Conservation (phyloP, 2,113 vertebrate genomes). For the Miniopterus natalensis region DNA sequence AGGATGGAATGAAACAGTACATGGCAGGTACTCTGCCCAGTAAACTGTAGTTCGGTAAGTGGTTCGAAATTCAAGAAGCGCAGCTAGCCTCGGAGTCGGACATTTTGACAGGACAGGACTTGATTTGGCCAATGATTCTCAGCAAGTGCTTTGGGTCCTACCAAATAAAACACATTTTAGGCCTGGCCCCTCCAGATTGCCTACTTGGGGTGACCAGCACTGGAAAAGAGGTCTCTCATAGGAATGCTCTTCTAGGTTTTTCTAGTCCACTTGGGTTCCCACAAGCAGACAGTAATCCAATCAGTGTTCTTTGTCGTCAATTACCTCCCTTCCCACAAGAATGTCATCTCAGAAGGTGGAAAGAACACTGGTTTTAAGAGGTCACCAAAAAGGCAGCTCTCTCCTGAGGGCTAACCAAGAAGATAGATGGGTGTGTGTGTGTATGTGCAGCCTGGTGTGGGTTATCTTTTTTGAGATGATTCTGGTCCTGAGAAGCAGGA, state of each 20-base stretch:
- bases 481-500: constrained; percentile 15
- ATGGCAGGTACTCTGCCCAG: neutral
- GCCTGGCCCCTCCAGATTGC: neutral
- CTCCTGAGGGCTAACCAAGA: neutral
- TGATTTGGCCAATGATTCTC: neutral
- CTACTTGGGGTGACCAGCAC: neutral
- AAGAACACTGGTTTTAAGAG: constrained; percentile 39
- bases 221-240: neutral
- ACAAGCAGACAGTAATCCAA: neutral
- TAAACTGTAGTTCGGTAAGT: neutral
- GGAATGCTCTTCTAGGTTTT: neutral
- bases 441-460: neutral
- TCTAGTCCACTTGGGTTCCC: neutral
- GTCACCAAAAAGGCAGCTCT: constrained; percentile 40
- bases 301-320: neutral
- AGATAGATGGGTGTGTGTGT: neutral
- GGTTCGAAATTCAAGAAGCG: neutral
- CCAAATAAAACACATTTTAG: neutral
- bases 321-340: neutral
- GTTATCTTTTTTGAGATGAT: neutral
- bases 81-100: neutral
- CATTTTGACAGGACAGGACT: neutral
- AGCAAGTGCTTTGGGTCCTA: neutral
- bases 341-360: constrained; percentile 31
- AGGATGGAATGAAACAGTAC: fast-evolving